These are phyloP conservation scores for Microctenopoma steveboyesi DNA, from an alignment of 2,797 vertebrate genomes.

Conservation along the genomic window DNA sequence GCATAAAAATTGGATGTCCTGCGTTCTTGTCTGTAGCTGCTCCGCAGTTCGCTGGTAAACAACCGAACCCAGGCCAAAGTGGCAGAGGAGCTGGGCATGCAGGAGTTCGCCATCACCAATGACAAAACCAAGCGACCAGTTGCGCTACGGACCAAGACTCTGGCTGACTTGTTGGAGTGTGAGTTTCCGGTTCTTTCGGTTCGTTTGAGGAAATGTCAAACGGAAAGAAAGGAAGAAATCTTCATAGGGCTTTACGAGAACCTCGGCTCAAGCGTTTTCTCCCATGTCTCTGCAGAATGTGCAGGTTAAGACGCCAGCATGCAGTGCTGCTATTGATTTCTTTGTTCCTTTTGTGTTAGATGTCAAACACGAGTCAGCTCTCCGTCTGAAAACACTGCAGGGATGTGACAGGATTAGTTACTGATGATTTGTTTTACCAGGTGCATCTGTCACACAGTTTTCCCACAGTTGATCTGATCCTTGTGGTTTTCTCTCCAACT, in stretches of 20 bases:
- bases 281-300: not conserved
- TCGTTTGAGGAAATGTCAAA: not conserved
- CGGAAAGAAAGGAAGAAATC: not conserved
- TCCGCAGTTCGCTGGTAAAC: conserved; percentile 97
- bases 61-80: conserved; percentile 99
- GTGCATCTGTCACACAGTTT: conserved; percentile 6
- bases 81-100: conserved; percentile 97
- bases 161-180: conserved; percentile 98
- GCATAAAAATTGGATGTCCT: conserved; percentile 1
- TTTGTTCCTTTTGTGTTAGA: conserved; percentile 46
- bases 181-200: conserved; percentile 57
- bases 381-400: conserved; percentile 21
- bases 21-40: conserved; percentile 80
- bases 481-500: not conserved
- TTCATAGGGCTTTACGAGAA: conserved; percentile 10
- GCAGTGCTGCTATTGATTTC: conserved; percentile 45
- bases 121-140: conserved; percentile 97
- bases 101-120: conserved; percentile 97
- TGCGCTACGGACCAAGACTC: conserved; percentile 94
- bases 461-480: not conserved
- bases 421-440: not conserved
- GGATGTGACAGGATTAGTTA: conserved; percentile 1
- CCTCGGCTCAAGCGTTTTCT: not conserved
- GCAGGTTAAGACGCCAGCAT: conserved; percentile 24
- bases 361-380: conserved; percentile 43